Evolutionary conservation across 1,140 invertebrate species (phyloP).

Genomic region (Pemphigus obesinymphae): DNA sequence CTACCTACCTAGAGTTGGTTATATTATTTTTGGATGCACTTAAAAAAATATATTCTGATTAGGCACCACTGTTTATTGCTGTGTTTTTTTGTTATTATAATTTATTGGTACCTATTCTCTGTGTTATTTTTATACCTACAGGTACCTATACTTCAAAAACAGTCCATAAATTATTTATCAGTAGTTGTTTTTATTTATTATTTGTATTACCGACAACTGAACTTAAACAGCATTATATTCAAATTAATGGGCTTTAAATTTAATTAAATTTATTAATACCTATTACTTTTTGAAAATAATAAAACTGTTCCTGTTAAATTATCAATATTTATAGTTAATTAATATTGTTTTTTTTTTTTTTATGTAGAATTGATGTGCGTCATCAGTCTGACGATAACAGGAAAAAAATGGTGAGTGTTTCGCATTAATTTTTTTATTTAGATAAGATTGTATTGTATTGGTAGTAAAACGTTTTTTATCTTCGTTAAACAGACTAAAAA

Average conservation of each 20-base stretch:
- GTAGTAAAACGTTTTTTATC: neutral
- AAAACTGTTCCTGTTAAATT: neutral
- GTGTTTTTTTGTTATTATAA: neutral
- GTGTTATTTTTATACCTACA: too few species aligned
- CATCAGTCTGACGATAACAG: neutral
- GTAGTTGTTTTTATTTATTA: neutral
- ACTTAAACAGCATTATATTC: neutral
- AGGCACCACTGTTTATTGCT: neutral
- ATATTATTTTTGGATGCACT: neutral
- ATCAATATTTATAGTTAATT: neutral
- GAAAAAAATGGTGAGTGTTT: conserved; percentile 4
- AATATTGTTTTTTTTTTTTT: neutral
- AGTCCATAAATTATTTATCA: neutral
- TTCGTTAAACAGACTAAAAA: neutral
- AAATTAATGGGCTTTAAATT: neutral
- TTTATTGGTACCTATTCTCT: too few species aligned
- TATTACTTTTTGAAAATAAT: neutral
- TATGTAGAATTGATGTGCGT: neutral
- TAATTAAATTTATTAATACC: neutral
- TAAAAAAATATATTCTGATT: neutral
- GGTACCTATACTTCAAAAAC: neutral
- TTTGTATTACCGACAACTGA: neutral
- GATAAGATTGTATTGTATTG: neutral
- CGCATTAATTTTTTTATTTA: neutral
- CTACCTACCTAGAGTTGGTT: too few species aligned